Conservation (phyloP, 2,113 vertebrate genomes). For the Salvelinus sp. region DNA sequence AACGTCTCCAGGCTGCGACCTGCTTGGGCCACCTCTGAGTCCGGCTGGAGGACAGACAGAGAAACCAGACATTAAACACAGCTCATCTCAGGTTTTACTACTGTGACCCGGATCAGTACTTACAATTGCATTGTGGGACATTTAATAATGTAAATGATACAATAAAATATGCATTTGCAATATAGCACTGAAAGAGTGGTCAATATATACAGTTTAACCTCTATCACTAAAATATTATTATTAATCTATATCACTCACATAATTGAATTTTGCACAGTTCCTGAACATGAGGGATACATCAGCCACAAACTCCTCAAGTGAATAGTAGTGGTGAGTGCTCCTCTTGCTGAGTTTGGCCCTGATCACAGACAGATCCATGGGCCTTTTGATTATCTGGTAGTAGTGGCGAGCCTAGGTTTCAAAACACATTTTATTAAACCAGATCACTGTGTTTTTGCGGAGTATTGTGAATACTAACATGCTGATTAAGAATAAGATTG, state of each 20-base stretch:
- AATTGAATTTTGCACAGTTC: conserved; percentile 99
- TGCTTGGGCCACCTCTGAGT: conserved; percentile 96
- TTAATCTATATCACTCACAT: conserved; percentile 77
- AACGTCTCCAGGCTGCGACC: conserved; percentile 87
- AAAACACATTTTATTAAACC: conserved; percentile 18
- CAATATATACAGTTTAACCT: too few species aligned
- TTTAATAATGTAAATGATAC: too few species aligned
- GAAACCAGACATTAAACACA: background rate
- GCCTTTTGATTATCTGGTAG: conserved; percentile 98
- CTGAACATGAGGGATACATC: conserved; percentile 95
- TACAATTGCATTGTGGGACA: too few species aligned
- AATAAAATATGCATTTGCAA: too few species aligned
- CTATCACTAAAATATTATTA: too few species aligned
- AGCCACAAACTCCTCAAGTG: conserved; percentile 85
- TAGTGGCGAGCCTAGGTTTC: conserved; percentile 88
- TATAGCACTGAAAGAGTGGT: too few species aligned
- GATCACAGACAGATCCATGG: conserved; percentile 96
- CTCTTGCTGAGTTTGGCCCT: conserved; percentile 85
- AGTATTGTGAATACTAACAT: background rate
- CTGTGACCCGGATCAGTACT: too few species aligned
- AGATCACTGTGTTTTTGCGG: background rate
- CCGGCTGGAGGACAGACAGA: conserved; percentile 76
- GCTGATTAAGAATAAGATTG: background rate
- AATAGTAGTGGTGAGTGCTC: conserved; percentile 80
- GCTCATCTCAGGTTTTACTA: too few species aligned